Percentiles rank a stretch among this genome's conserved stretches.
These are phyloP conservation scores for Drosophila incognita DNA, from an alignment of 2,888 invertebrate species.

Conservation along the genomic window DNA sequence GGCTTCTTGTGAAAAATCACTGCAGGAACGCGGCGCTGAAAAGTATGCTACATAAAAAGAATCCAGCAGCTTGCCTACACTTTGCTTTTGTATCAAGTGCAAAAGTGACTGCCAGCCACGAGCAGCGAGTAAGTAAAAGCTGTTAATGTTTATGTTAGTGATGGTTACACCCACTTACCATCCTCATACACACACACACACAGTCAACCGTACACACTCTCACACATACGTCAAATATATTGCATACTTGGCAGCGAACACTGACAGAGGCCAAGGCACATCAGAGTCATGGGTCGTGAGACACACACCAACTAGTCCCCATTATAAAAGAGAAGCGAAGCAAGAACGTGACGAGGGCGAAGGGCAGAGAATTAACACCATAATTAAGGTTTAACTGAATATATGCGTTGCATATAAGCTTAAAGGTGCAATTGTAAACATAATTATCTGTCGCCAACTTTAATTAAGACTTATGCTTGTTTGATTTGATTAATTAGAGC, in stretches of 20 bases:
- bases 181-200: conserved; percentile 13
- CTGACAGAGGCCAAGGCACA: conserved; percentile 33
- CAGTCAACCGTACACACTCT: conserved; percentile 2
- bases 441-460: conserved; percentile 27
- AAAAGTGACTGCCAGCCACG: conserved; percentile 59
- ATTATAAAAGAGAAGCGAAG: conserved; percentile 47
- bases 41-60: conserved; percentile 53
- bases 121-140: conserved; percentile 69
- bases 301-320: conserved; percentile 18
- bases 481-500: background rate
- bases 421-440: conserved; percentile 35
- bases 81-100: conserved; percentile 67
- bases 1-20: conserved; percentile 56
- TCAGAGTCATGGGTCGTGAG: conserved; percentile 9
- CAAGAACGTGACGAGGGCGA: conserved; percentile 53
- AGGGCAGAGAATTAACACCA: conserved; percentile 19
- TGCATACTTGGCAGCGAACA: conserved; percentile 65
- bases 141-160: conserved; percentile 76
- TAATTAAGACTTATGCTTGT: background rate
- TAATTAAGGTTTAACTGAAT: conserved; percentile 46
- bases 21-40: conserved; percentile 37
- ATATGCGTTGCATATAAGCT: conserved; percentile 14
- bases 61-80: conserved; percentile 49
- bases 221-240: conserved; percentile 63
- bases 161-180: conserved; percentile 38